Base-by-base conservation (phyloP, 2,113 vertebrate species). In the Podiceps cristatus region DNA sequence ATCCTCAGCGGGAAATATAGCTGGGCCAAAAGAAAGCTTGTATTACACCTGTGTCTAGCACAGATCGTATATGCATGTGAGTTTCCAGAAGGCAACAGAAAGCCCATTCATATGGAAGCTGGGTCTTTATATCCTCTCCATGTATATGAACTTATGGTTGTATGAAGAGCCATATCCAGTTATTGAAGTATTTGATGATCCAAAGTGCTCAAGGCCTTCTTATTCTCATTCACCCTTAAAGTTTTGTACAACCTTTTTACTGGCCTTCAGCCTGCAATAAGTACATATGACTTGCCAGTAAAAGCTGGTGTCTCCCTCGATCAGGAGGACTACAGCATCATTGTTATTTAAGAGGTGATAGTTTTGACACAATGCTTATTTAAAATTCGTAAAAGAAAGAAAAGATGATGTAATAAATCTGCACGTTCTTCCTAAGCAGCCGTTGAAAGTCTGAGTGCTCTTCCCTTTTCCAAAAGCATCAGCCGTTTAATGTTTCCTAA, bases 401-500 rank as follows among this genome's bases (percentile, higher is more conserved):
- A 88, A 80, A 63, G 33, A 37, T 50, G 86, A 89, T 77, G 86
- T 37, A 85, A 90, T 97, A 95, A 96, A 97, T 94, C 91, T 92
- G 29, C 47, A 55, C 10, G 6, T 87, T 96, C 80, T 93, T 95
- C 86, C 56, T 37, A 84, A 96, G 63, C 87, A 85, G 80, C 33
- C 56, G 0, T 66, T 71, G 74, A 88, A 76, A 96, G 52, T 75
- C 60, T 52, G 85, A 97, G 94, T 91, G 77, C 77, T 95, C 77
- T 86, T 93, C 76, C 81, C 55, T 74, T 69, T 94, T 96, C 62
- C 59, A 79, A 95, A 81, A 75, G 58, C 96, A 93, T 97, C 75
- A 94, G 60, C 40, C 75, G 19, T 92, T 97, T 94, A 93, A 97
- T 96, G 93, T 79, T 95, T 88, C 95, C 88, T 72, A 96, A 97